These are phyloP conservation scores for Caenorhabditis inopinata DNA, from an alignment of 1,140 invertebrate genomes.

Conservation along the genomic window DNA sequence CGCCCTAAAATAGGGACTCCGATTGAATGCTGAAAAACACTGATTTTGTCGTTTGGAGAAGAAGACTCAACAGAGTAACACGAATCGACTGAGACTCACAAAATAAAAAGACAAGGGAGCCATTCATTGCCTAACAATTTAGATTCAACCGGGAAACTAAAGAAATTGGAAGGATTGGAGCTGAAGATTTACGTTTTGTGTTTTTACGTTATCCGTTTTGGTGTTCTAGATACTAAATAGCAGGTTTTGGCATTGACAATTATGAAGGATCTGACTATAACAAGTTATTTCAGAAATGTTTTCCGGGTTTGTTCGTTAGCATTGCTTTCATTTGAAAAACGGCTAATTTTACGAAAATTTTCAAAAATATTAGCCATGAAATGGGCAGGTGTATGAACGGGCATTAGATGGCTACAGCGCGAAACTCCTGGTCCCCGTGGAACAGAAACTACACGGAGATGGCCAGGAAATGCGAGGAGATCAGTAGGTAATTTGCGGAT, in stretches of 20 bases:
- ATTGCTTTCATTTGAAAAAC: no score
- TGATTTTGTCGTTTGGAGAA: constrained; percentile 14
- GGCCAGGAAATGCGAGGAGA: no score
- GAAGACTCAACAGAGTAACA: constrained; percentile 22
- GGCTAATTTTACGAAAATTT: no score
- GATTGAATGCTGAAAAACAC: constrained; percentile 23
- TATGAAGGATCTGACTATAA: neutral
- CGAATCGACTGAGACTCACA: neutral
- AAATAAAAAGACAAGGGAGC: neutral
- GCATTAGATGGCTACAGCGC: no score
- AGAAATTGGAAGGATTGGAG: neutral
- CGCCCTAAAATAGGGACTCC: constrained; percentile 8
- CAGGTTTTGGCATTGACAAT: neutral
- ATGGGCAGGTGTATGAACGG: no score
- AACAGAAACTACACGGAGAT: no score
- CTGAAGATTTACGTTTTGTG: neutral
- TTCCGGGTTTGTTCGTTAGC: neutral
- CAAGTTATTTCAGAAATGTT: neutral
- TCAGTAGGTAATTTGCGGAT: no score
- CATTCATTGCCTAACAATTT: constrained; percentile 1
- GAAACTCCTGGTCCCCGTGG: no score
- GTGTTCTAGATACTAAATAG: neutral
- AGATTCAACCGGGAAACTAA: neutral
- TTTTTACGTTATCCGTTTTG: no score
- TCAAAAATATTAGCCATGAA: no score